Evolutionary conservation across 2,888 invertebrate genomes (phyloP).

Genomic region (Xestoiulus laeticollis): DNA sequence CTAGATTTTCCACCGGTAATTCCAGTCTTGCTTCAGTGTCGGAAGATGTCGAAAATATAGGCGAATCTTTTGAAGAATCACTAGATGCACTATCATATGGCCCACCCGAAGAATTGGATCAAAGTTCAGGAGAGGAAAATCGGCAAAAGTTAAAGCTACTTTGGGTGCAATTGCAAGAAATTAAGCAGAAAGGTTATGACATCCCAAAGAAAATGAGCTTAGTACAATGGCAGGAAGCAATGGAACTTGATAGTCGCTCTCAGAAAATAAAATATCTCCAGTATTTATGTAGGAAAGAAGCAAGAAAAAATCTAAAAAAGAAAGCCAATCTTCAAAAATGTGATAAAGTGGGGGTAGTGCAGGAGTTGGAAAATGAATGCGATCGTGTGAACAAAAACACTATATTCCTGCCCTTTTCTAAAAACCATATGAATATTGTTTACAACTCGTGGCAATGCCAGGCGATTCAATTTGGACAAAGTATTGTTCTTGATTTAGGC

Average conservation of each 20-base stretch:
- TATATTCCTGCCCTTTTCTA: constrained; percentile 74
- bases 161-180: constrained; percentile 34
- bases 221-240: not conserved
- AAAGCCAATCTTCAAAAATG: not conserved
- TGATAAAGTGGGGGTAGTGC: too few species aligned
- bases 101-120: constrained; percentile 1
- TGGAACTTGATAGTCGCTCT: not conserved
- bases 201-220: not conserved
- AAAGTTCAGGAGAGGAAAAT: constrained; percentile 15
- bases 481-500: constrained; percentile 82
- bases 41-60: not conserved
- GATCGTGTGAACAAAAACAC: constrained; percentile 60
- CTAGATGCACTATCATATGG: not conserved
- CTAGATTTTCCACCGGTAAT: not conserved
- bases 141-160: constrained; percentile 3
- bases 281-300: not conserved
- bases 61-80: not conserved
- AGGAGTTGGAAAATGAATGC: not conserved
- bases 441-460: constrained; percentile 70
- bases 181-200: not conserved
- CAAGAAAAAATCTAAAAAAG: not conserved
- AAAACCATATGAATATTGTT: constrained; percentile 72
- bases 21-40: not conserved
- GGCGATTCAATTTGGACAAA: constrained; percentile 74
- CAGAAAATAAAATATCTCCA: constrained; percentile 23